Evolutionary conservation across 2,797 vertebrate species (phyloP), one percentile per base, ranked within the genome.

Genomic region (Sarcoramphus papa): DNA sequence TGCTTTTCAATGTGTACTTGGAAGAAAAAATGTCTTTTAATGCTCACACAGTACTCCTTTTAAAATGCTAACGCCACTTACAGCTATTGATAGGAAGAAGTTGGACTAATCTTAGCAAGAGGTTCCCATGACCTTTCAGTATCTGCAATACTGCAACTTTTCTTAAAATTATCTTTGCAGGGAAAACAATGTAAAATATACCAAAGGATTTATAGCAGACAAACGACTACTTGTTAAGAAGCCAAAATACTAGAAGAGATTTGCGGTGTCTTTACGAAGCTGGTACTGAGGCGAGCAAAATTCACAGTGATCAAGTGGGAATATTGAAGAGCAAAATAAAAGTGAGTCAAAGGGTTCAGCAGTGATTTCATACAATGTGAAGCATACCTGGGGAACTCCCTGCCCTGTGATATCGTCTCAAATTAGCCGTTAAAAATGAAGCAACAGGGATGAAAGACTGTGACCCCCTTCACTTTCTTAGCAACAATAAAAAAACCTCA

Each of bases 41-140:
- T 69, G 63, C 59, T 96, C 79, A 85, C 81, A 65, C 88, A 93
- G 95, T 83, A 72, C 94, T 97, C 89, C 90, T 56, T 96, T 97
- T 97, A 87, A 89, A 96, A 90, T 35, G 48, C 81, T 85, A 86
- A 89, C 90, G 7, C 78, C 85, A 81, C 92, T 94, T 95, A 70
- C 35, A 41, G 88, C 70, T 63, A 91, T 88, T 95, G 95, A 95
- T 75, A 88, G 70, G 87, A 93, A 95, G 59, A 62, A 73, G 85
- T 80, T 18, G 50, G 88, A 47, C 67, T 90, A 79, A 95, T 97
- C 95, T 95, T 91, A 88, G 94, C 60, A 54, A 74, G 93, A 91
- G 65, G 72, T 97, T 98, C 96, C 97, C 97, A 98, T 95, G 97
- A 97, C 94, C 97, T 96, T 89, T 64, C 35, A 7, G 80, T 85